Evolutionary conservation across 2,797 vertebrate genomes (phyloP).

Genomic region (Natrix natrix): DNA sequence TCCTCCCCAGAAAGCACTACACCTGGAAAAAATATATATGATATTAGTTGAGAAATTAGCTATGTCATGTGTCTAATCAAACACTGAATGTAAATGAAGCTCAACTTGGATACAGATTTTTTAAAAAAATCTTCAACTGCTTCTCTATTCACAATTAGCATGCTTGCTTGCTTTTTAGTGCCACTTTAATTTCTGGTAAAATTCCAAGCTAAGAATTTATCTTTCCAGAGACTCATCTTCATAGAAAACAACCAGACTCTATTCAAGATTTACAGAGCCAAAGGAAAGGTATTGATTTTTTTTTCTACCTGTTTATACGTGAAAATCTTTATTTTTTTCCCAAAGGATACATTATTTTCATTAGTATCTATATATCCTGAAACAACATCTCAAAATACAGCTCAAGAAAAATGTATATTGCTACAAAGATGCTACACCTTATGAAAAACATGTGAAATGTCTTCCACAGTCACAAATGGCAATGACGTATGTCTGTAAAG

Average conservation of each 20-base stretch:
- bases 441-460: conserved; percentile 13
- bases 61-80: conserved; percentile 53
- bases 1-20: conserved; percentile 27
- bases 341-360: conserved; percentile 82
- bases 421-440: conserved; percentile 25
- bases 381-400: conserved; percentile 76
- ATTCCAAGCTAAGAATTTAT: conserved; percentile 68
- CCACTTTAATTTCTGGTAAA: conserved; percentile 68
- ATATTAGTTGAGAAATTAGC: conserved; percentile 43
- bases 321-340: conserved; percentile 76
- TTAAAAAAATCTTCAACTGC: not conserved
- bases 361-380: conserved; percentile 75
- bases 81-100: conserved; percentile 20
- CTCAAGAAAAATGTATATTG: not conserved
- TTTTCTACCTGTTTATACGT: conserved; percentile 79
- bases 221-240: conserved; percentile 75
- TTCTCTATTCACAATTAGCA: conserved; percentile 55
- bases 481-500: not conserved
- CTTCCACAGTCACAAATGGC: not conserved
- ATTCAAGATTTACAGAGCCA: conserved; percentile 73
- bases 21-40: conserved; percentile 24
- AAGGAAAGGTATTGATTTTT: conserved; percentile 76
- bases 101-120: not conserved
- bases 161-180: conserved; percentile 62
- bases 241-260: conserved; percentile 72